These are phyloP conservation scores for Eubucco bourcierii DNA, from an alignment of 2,113 vertebrate genomes.

Conservation along the genomic window DNA sequence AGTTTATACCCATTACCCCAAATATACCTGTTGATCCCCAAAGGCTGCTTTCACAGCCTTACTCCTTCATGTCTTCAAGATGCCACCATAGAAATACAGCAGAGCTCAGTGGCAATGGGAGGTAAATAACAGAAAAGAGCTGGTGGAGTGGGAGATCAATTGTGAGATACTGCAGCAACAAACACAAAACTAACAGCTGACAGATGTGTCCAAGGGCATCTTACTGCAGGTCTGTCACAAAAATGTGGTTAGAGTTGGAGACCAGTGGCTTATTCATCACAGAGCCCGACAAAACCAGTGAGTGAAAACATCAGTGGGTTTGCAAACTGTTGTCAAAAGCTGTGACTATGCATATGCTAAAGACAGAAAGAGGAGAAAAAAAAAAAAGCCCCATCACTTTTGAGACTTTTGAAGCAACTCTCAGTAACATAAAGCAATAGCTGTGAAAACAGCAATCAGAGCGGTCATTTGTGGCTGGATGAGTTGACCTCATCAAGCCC, in stretches of 20 bases:
- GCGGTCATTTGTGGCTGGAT: rapidly evolving
- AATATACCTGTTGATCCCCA: too few species aligned
- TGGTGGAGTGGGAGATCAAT: rapidly evolving
- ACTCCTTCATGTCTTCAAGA: background rate
- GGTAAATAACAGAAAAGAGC: background rate
- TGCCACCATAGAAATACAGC: background rate
- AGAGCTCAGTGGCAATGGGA: background rate
- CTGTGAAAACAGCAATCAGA: background rate
- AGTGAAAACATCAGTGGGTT: background rate
- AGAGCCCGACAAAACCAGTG: background rate
- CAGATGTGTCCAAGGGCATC: background rate
- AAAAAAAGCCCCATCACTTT: background rate
- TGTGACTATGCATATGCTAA: background rate
- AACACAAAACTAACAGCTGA: background rate
- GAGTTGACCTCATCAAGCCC: background rate
- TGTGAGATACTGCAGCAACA: background rate
- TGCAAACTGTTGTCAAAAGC: background rate
- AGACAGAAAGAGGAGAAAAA: background rate
- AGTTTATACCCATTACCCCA: too few species aligned
- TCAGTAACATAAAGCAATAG: background rate
- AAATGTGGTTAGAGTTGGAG: background rate
- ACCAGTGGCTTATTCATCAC: background rate
- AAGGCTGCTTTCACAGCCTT: rapidly evolving
- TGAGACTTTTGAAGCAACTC: background rate
- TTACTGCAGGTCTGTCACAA: background rate